Percentiles rank a stretch among this genome's conserved stretches.
Evolutionary conservation across 1,140 invertebrate species (phyloP).

Genomic region (Drosophila melanica): DNA sequence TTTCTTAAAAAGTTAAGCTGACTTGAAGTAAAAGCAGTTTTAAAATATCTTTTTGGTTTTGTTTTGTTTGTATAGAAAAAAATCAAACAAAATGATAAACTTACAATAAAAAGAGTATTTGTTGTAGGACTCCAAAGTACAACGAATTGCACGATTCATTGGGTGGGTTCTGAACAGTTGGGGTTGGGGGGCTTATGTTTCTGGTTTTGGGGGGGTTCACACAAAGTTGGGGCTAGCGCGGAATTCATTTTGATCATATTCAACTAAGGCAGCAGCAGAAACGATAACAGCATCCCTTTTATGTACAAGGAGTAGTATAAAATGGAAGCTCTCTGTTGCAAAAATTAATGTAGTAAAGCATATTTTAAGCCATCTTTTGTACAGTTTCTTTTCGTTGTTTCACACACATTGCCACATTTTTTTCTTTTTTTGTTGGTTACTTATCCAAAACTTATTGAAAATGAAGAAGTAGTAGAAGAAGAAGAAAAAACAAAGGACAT

Average conservation of each 20-base stretch:
- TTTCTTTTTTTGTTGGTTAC: not conserved
- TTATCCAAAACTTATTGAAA: constrained; percentile 26
- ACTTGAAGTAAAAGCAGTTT: constrained; percentile 29
- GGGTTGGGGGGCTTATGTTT: not conserved
- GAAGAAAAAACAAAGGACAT: constrained; percentile 8
- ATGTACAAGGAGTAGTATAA: constrained; percentile 59
- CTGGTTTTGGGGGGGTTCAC: not conserved
- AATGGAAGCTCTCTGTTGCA: constrained; percentile 79
- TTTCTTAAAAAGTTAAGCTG: constrained; percentile 6
- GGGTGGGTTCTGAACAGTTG: not conserved
- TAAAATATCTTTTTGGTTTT: not conserved
- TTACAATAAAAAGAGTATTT: not conserved
- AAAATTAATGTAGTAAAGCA: constrained; percentile 83
- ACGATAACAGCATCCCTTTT: constrained; percentile 68
- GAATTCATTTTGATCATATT: constrained; percentile 49
- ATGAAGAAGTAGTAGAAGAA: constrained; percentile 13
- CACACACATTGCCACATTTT: constrained; percentile 32
- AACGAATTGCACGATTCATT: not conserved
- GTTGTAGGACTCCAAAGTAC: not conserved
- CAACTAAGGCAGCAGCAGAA: constrained; percentile 59
- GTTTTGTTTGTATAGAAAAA: constrained; percentile 10
- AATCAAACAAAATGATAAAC: not conserved
- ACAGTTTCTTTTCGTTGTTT: constrained; percentile 56
- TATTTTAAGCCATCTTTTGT: constrained; percentile 84
- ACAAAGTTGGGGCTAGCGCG: constrained; percentile 17